phyloP scores from a whole-genome alignment of 2,113 vertebrate genomes.

The Orcinus orca region DNA sequence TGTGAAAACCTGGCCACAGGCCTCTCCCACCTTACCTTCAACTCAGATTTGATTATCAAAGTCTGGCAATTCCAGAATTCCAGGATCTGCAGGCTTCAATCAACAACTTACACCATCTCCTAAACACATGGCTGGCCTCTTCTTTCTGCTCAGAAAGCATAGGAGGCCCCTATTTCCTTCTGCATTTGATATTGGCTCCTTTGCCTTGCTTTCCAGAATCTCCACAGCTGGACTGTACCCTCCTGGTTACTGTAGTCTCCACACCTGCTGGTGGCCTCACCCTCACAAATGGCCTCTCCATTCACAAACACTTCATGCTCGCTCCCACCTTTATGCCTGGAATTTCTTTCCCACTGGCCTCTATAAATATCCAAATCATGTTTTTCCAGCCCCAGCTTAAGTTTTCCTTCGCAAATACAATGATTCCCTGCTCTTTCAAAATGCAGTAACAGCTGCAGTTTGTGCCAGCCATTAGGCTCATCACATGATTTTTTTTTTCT shows the following conservation, averaged over 20 bases:
- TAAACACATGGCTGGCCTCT: too few relatives aligned
- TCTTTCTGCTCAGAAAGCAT: not conserved
- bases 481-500: not conserved
- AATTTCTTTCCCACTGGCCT: not conserved
- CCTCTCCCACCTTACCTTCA: not conserved
- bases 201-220: not conserved
- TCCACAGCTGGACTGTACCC: not conserved
- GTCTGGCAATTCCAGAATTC: not conserved
- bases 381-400: not conserved
- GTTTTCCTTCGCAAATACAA: not conserved
- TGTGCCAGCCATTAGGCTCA: not conserved
- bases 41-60: not conserved
- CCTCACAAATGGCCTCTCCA: not conserved
- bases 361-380: not conserved
- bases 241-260: not conserved
- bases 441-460: not conserved
- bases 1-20: not conserved
- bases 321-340: not conserved
- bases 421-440: not conserved
- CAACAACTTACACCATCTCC: not conserved
- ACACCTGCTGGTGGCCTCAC: not conserved
- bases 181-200: not conserved
- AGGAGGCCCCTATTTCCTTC: not conserved
- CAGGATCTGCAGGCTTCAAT: not conserved
- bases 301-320: not conserved